A percentile compares a stretch with the other conserved stretches of the same genome.
These are phyloP conservation scores for Acronicta psi DNA, from an alignment of 2,888 invertebrate genomes.

Conservation along the genomic window DNA sequence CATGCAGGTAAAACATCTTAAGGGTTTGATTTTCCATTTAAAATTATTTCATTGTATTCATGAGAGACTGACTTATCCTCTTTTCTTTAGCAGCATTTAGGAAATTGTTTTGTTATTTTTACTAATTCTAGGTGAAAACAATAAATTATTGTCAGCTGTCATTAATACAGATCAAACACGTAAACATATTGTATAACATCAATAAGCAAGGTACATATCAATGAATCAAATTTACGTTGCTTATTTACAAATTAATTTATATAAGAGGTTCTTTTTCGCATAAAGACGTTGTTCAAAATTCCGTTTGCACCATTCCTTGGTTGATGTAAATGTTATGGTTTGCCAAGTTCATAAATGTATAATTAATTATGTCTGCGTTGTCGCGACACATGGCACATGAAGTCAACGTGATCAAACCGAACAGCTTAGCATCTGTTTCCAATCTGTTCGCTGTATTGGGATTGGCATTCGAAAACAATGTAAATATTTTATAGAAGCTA, in stretches of 20 bases:
- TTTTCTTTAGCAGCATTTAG: slow-evolving; percentile 85
- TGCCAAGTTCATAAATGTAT: slow-evolving; percentile 67
- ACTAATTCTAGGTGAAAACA: slow-evolving; percentile 68
- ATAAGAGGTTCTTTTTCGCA: slow-evolving; percentile 86
- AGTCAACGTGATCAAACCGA: slow-evolving; percentile 48
- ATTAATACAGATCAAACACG: slow-evolving; percentile 58
- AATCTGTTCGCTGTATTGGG: slow-evolving; percentile 53
- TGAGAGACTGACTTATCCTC: slow-evolving; percentile 86
- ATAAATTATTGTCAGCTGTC: slow-evolving; percentile 68
- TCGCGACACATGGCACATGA: slow-evolving; percentile 70
- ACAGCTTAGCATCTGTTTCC: slow-evolving; percentile 41
- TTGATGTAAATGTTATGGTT: slow-evolving; percentile 60
- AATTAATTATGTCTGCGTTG: slow-evolving; percentile 39
- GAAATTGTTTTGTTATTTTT: slow-evolving; percentile 80
- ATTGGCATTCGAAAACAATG: slow-evolving; percentile 58
- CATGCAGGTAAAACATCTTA: slow-evolving; percentile 74
- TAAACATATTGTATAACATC: slow-evolving; percentile 64
- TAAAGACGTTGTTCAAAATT: slow-evolving; percentile 84
- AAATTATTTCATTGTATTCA: slow-evolving; percentile 80
- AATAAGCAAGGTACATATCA: slow-evolving; percentile 84
- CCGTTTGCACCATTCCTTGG: slow-evolving; percentile 65
- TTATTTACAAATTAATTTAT: slow-evolving; percentile 59
- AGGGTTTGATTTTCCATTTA: slow-evolving; percentile 77
- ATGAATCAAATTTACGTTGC: slow-evolving; percentile 72
- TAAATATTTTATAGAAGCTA: slow-evolving; percentile 67